Base-by-base conservation (phyloP, 2,888 invertebrate genomes). In the Tachystola acroxantha region DNA sequence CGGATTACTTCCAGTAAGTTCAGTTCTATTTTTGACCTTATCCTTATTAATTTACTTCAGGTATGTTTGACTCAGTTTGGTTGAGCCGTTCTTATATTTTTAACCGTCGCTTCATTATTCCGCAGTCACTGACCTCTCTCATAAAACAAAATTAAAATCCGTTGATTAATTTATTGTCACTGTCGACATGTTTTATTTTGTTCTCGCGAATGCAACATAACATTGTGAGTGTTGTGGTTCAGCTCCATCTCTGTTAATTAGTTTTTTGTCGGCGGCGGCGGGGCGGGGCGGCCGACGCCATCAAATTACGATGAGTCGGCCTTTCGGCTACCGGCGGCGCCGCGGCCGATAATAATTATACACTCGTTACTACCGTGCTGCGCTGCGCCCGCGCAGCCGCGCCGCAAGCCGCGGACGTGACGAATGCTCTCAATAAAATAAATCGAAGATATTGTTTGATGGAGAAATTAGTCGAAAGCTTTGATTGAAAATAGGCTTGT, bases 271-370 rank as follows among this genome's bases (percentile, higher is more conserved):
- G 65, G 42, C 61, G 55, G 62, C 55, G 71, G 72, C 70, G 64
- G 71, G 75, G 75, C 74, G 80, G 80, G 73, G 56, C 73, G 66
- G 60, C 71, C 74, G 84, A 82, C 85, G 85, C 85, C 85, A 81
- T 84, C 85, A 85, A 85, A 84, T 85, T 86, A 86, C 85, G 82
- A 85, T 84, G 85, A 86, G 85, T 86, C 77, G 84, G 81, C 75
- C 76, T 77, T 82, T 82, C 75, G 76, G 82, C 82, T 81, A 80
- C 84, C 80, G 81, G 57, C 63, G 81, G 57, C 63, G 74, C 73
- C 65, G 67, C 60, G 60, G 62, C 65, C 58, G 59, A 65, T 67
- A 72, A 77, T 86, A 86, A 86, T 86, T 86, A 85, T 76, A 84
- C 84, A 85, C 84, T 85, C 81, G 85, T 85, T 86, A 86, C 85